A percentile compares a stretch with the other conserved stretches of the same genome.
Conservation (phyloP, 2,888 invertebrate species). For the Tenthredo notha region DNA sequence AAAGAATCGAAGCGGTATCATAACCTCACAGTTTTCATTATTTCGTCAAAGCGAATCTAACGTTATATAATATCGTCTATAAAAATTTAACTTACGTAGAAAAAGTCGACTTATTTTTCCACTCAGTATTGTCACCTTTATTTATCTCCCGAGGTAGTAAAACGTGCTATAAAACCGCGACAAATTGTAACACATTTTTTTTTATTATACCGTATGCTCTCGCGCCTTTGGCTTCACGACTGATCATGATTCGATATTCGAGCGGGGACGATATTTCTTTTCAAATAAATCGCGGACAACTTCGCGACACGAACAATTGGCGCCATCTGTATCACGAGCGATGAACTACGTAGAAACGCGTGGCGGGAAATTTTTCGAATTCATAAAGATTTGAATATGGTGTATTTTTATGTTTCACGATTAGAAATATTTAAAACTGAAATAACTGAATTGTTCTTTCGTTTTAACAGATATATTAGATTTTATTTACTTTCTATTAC, state of each 20-base stretch:
- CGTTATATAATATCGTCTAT: neutral
- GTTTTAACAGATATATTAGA: conserved; percentile 6
- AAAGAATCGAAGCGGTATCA: neutral
- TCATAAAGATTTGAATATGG: neutral
- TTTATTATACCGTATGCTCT: neutral
- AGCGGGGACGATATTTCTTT: neutral
- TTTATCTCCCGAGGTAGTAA: neutral
- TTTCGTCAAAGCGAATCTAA: neutral
- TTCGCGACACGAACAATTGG: neutral
- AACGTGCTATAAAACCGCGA: neutral
- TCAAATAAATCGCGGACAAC: neutral
- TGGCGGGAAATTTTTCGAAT: neutral
- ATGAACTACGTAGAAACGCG: neutral
- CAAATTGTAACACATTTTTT: neutral
- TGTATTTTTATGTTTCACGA: neutral
- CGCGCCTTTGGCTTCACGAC: neutral
- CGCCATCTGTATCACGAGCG: neutral
- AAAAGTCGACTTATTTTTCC: neutral
- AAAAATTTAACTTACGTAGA: neutral
- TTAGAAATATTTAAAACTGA: neutral
- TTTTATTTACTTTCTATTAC: neutral
- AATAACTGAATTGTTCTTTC: neutral
- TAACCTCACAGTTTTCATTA: neutral
- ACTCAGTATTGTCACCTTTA: neutral
- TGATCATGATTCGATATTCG: neutral